phyloP scores from a whole-genome alignment of 2,888 invertebrate species.

The Aporophyla nigra region DNA sequence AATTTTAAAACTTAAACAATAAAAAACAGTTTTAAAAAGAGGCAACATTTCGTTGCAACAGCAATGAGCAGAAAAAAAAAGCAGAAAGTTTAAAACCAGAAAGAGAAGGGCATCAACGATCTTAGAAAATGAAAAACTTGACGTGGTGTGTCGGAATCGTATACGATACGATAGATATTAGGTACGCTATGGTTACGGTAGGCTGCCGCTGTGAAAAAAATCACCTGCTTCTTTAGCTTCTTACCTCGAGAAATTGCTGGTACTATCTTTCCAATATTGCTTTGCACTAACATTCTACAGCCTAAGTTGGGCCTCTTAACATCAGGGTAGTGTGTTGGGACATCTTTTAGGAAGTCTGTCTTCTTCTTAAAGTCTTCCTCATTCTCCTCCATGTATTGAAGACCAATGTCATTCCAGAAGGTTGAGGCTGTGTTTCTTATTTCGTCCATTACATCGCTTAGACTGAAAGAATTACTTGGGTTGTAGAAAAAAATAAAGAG shows the following conservation, averaged over 20 bases:
- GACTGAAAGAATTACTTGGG: slow-evolving; percentile 78
- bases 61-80: too few relatives aligned
- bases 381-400: slow-evolving; percentile 96
- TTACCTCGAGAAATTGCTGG: slow-evolving; percentile 92
- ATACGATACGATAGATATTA: too few relatives aligned
- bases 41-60: too few relatives aligned
- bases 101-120: not conserved
- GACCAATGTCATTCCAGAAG: slow-evolving; percentile 94
- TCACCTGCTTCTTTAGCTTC: slow-evolving; percentile 54
- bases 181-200: too few relatives aligned
- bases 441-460: slow-evolving; percentile 95
- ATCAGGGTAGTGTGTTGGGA: slow-evolving; percentile 94
- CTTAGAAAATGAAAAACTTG: not conserved
- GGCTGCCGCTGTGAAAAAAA: not conserved
- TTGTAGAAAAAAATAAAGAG: not conserved
- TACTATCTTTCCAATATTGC: slow-evolving; percentile 94
- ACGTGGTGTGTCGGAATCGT: not conserved
- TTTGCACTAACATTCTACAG: slow-evolving; percentile 95
- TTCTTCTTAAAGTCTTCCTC: slow-evolving; percentile 96
- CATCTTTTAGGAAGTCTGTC: slow-evolving; percentile 93
- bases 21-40: too few relatives aligned
- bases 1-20: too few relatives aligned
- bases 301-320: slow-evolving; percentile 96
- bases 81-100: not conserved
- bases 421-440: slow-evolving; percentile 92